Evolutionary conservation across 2,797 vertebrate genomes (phyloP), one percentile per base, ranked within the genome.

Genomic region (Chromobotia macracanthus): DNA sequence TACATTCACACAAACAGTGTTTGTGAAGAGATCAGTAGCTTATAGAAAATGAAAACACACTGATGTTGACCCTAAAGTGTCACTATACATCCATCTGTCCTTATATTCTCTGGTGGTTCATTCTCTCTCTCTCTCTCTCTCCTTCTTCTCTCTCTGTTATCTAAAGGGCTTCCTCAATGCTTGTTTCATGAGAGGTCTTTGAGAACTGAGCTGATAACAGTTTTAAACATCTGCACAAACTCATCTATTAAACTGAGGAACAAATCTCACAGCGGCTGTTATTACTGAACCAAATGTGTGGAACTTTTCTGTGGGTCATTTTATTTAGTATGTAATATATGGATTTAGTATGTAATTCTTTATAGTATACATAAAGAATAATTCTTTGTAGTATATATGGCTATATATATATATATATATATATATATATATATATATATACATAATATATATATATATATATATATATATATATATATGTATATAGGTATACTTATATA

Each of bases 171-270:
- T 83, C 79, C 80, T 61, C 75, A 72, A 76, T 83, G 81, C 84
- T 84, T 82, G 83, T 84, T 69, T 83, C 75, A 71, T 84, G 72
- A 84, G 85, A 82, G 81, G 70, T 68, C 64, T 76, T 79, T 82
- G 83, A 86, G 83, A 81, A 77, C 70, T 55, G 46, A 72, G 73
- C 81, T 83, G 85, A 86, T 86, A 86, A 86, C 61, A 23, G 58
- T 83, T 73, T 75, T 83, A 82, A 85, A 85, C 72, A 82, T 81
- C 76, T 83, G 55, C 55, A 67, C 56, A 46, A 51, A 35, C 72
- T 70, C 76, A 85, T 85, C 84, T 79, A 75, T 81, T 83, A 81
- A 66, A 79, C 63, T 72, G 79, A 16, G n/a, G 56, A 79, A 79
- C 67, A 80, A 79, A 77, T 76, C 79, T 77, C 71, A 81, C 66